Evolutionary conservation across 2,888 invertebrate species (phyloP).

Genomic region (Clostera curtula): DNA sequence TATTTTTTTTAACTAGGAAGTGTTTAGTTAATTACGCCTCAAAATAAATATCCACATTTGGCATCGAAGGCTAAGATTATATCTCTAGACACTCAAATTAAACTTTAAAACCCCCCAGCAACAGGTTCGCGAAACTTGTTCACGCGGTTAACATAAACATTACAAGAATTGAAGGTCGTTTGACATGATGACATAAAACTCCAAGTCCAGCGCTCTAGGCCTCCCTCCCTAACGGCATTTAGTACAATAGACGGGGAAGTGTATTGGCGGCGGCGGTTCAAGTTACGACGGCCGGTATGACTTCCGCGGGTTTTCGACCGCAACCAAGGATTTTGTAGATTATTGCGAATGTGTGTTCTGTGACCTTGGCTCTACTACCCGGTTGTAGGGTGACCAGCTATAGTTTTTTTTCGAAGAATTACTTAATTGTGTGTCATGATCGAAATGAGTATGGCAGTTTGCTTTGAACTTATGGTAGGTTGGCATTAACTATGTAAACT

Average conservation of each 20-base stretch:
- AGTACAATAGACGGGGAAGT: constrained; percentile 10
- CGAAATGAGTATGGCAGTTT: too few species aligned
- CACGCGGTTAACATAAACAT: constrained; percentile 52
- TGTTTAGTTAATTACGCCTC: constrained; percentile 1
- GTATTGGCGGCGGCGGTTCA: constrained; percentile 32
- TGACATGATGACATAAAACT: constrained; percentile 58
- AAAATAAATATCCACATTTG: constrained; percentile 7
- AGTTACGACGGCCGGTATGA: constrained; percentile 34
- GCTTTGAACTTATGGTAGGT: too few species aligned
- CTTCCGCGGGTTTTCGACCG: constrained; percentile 67
- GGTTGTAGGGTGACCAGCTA: constrained; percentile 34
- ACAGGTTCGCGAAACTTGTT: constrained; percentile 33
- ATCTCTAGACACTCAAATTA: constrained; percentile 11
- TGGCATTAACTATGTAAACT: too few species aligned
- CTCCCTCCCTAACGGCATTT: constrained; percentile 17
- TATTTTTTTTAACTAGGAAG: too few species aligned
- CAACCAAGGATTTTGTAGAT: constrained; percentile 59
- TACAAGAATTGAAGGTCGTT: constrained; percentile 49
- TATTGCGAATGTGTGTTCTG: constrained; percentile 40
- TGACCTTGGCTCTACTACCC: constrained; percentile 64
- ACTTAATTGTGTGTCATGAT: too few species aligned
- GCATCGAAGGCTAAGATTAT: constrained; percentile 11
- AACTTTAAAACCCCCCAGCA: constrained; percentile 22
- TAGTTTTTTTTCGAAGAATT: neutral
- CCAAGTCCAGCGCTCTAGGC: constrained; percentile 26